Evolutionary conservation across 2,113 vertebrate species (phyloP), one percentile per base, ranked within the genome.

Genomic region (Bubo blakistoni): DNA sequence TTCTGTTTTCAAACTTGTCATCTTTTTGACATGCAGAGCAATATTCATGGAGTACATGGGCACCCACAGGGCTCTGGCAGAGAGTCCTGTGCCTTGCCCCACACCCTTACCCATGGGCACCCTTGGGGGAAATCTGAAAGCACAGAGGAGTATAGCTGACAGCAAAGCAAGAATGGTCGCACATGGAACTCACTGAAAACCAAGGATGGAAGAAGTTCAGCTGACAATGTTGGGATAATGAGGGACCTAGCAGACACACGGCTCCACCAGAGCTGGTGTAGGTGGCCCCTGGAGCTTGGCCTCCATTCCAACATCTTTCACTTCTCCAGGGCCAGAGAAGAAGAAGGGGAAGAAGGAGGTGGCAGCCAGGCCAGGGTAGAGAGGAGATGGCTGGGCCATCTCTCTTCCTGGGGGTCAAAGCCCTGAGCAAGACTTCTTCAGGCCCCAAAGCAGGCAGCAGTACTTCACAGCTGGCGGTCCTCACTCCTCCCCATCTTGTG

Each of bases 21-120:
- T 15, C 51, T 71, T 76, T 84, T 62, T n/a, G 27, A 63, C 20
- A 13, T 0, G 4, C 8, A 49, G 36, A 82, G 32, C 32, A 76
- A 58, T 0, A 11, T 20, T 19, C 17, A 4, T 10, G 10, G 34
- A 89, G 42, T 9, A 30, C 0, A 0, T 24, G n/a, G 67, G 62
- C 29, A 52, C 15, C 7, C 8, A 2, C 2, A 0, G 46, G n/a
- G 21, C 38, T 73, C 66, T 61, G 32, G 46, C 62, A 91, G 80
- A 3, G 1, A 59, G 59, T 38, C 17, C 42, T 55, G 59, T 27
- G 19, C 42, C 22, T n/a, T n/a, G 17, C 6, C 36, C 19, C 15
- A 26, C 25, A 21, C 22, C 14, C 20, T 24, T 7, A 52, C 27
- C 13, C 16, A 1, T 52, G 26, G 42, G 16, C 13, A 84, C 30